Conservation (phyloP, 2,888 invertebrate genomes). For the Xiphydria camelus region DNA sequence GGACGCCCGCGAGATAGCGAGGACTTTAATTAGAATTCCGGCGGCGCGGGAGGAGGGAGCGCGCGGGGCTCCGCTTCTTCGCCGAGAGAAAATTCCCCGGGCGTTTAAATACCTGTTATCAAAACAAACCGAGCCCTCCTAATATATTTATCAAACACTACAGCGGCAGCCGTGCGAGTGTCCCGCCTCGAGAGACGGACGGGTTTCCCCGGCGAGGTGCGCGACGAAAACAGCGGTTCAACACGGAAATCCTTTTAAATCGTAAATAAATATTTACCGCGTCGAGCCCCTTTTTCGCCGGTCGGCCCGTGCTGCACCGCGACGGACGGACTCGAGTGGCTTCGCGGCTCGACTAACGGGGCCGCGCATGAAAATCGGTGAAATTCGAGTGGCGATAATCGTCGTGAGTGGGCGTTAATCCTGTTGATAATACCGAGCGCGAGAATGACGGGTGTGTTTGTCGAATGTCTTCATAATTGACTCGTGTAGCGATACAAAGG, state of each 20-base stretch:
- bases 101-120: constrained; percentile 44
- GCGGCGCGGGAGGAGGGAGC: constrained; percentile 6
- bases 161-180: no score
- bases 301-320: no score
- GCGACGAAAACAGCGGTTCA: constrained; percentile 29
- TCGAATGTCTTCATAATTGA: no score
- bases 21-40: constrained; percentile 25
- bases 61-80: background rate
- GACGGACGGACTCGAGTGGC: no score
- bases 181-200: constrained; percentile 26
- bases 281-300: constrained; percentile 19
- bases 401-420: no score
- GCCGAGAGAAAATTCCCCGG: constrained; percentile 23
- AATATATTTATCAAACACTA: constrained; percentile 51
- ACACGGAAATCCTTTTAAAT: constrained; percentile 47
- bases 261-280: constrained; percentile 50
- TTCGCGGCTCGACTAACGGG: no score
- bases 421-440: no score
- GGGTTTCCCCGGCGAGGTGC: constrained; percentile 24
- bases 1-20: constrained; percentile 14
- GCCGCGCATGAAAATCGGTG: no score
- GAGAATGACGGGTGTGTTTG: no score
- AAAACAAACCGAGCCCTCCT: constrained; percentile 44
- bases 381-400: no score
- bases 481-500: no score